Conservation (phyloP, 1,140 invertebrate genomes). For the Cataglyphis hispanica region DNA sequence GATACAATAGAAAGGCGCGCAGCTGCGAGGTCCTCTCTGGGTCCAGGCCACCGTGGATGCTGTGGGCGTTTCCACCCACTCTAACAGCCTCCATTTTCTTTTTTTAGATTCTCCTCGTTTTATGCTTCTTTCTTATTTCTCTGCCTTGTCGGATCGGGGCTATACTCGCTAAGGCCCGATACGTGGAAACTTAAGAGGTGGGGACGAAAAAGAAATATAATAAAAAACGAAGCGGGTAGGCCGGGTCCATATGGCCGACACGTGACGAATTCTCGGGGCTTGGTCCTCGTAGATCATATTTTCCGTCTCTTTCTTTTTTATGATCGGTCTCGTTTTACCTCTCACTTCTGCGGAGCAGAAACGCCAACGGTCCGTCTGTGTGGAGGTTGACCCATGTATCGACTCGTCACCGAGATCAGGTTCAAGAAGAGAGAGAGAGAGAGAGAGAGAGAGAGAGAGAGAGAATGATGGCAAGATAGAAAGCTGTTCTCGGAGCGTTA, state of each 20-base stretch:
- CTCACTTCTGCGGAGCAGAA: conserved; percentile 20
- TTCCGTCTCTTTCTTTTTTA: neutral
- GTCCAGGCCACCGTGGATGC: conserved; percentile 51
- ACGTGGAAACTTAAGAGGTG: conserved; percentile 30
- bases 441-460: neutral
- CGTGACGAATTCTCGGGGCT: conserved; percentile 49
- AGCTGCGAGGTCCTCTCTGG: conserved; percentile 36
- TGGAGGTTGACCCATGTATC: conserved; percentile 45
- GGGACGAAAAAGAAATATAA: conserved; percentile 1
- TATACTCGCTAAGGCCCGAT: neutral
- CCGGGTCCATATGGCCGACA: conserved; percentile 44
- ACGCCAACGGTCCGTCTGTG: conserved; percentile 21
- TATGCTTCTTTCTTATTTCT: conserved; percentile 25
- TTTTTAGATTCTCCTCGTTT: conserved; percentile 2
- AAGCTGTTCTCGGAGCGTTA: conserved; percentile 39
- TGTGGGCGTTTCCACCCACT: conserved; percentile 41
- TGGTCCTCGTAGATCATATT: conserved; percentile 6
- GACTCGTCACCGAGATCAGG: conserved; percentile 31
- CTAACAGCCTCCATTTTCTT: conserved; percentile 16
- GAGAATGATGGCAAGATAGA: conserved; percentile 19
- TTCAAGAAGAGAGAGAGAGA: conserved; percentile 30
- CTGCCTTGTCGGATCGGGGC: neutral
- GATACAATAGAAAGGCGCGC: conserved; percentile 52
- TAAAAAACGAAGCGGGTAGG: neutral
- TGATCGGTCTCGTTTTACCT: conserved; percentile 15